These are phyloP conservation scores for Thymelicus acteon DNA, from an alignment of 2,888 invertebrate species.

Conservation along the genomic window DNA sequence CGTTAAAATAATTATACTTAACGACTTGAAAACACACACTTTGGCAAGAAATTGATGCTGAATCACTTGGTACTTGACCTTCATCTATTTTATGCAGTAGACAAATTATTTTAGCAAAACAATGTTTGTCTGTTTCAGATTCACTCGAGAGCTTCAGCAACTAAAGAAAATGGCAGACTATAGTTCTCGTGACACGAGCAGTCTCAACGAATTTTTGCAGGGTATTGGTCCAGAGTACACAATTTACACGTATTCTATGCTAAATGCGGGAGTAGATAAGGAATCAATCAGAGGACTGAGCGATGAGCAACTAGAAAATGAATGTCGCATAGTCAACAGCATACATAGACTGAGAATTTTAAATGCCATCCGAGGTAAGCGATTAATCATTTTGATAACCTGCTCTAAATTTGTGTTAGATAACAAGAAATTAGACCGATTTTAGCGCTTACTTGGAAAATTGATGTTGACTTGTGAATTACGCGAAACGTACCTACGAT, in stretches of 20 bases:
- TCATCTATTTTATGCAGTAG: conserved; percentile 2
- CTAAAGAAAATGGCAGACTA: conserved; percentile 98
- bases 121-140: conserved; percentile 80
- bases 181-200: conserved; percentile 96
- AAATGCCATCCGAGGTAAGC: conserved; percentile 91
- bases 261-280: conserved; percentile 97
- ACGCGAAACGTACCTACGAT: conserved; percentile 9
- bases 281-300: conserved; percentile 93
- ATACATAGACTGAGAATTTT: conserved; percentile 97
- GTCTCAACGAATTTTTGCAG: conserved; percentile 93
- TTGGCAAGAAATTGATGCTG: conserved; percentile 4
- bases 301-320: conserved; percentile 95
- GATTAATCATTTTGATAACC: conserved; percentile 39
- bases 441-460: conserved; percentile 14
- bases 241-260: conserved; percentile 98
- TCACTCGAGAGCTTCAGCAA: conserved; percentile 95
- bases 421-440: conserved; percentile 27
- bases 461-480: conserved; percentile 22
- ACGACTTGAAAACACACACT: conserved; percentile 7
- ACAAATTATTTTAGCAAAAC: conserved; percentile 1
- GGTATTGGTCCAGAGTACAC: conserved; percentile 95
- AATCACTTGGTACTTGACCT: conserved; percentile 15
- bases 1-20: not conserved
- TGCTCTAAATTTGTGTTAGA: conserved; percentile 34
- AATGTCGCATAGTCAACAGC: conserved; percentile 96